Conservation (phyloP, 1,140 invertebrate species). For the Achatina immaculata region DNA sequence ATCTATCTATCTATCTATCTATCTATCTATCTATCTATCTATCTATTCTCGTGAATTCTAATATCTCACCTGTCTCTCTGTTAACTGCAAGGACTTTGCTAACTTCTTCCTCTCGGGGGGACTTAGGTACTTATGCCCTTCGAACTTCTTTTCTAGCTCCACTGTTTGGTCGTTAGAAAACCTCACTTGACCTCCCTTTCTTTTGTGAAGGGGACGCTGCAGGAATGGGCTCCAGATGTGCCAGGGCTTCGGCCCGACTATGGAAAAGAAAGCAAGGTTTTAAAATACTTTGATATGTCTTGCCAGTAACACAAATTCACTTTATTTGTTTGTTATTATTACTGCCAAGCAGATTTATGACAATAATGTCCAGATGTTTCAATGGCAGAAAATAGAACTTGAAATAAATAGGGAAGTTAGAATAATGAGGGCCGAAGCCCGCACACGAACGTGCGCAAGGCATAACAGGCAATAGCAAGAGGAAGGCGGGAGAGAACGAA, state of each 20-base stretch:
- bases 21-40: background rate
- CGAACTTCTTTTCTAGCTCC: slow-evolving; percentile 82
- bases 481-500: no score
- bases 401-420: no score
- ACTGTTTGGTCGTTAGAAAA: slow-evolving; percentile 86
- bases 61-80: slow-evolving; percentile 81
- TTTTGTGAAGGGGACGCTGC: slow-evolving; percentile 67
- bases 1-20: no score
- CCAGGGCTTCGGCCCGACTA: slow-evolving; percentile 62
- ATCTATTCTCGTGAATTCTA: background rate
- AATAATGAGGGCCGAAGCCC: no score
- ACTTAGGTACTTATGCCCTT: slow-evolving; percentile 84
- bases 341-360: no score
- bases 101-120: slow-evolving; percentile 83
- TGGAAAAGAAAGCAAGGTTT: slow-evolving; percentile 23
- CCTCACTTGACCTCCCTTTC: slow-evolving; percentile 85
- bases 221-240: slow-evolving; percentile 66
- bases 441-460: no score
- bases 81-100: slow-evolving; percentile 80
- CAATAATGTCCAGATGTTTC: no score
- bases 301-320: no score
- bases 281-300: no score
- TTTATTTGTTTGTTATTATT: no score
- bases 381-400: no score
- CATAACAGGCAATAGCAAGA: no score